Evolutionary conservation across 2,113 vertebrate species (phyloP).

Genomic region (Lagopus leucura): DNA sequence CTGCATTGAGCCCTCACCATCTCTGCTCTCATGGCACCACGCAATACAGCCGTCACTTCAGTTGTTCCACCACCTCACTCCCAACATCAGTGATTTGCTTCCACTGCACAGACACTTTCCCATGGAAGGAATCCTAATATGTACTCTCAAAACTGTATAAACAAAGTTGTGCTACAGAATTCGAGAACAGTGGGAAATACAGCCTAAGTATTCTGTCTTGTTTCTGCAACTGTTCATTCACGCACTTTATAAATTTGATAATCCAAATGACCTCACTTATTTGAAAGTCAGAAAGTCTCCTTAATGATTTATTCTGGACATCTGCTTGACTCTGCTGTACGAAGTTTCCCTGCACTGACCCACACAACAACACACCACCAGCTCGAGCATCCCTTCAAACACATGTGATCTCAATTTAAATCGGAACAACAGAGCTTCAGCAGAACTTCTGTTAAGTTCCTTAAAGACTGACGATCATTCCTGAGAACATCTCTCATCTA

Average conservation of each 20-base stretch:
- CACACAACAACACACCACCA: background rate
- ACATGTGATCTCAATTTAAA: background rate
- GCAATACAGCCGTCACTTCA: background rate
- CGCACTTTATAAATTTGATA: background rate
- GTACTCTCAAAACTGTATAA: background rate
- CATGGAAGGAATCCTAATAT: background rate
- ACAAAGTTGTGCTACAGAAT: background rate
- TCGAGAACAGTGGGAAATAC: background rate
- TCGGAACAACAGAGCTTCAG: background rate
- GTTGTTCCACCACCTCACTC: background rate
- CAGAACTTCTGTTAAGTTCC: background rate
- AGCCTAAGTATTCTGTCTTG: background rate
- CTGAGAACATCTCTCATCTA: background rate
- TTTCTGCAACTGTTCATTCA: background rate
- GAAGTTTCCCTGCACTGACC: background rate
- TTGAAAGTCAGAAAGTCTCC: background rate
- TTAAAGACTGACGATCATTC: background rate
- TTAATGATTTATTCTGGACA: background rate
- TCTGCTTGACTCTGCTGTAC: background rate
- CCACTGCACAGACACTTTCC: background rate
- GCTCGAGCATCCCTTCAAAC: background rate
- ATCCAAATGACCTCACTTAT: background rate
- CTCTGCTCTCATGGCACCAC: background rate
- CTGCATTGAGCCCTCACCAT: background rate
- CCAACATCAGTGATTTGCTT: background rate